phyloP scores from a whole-genome alignment of 2,113 vertebrate species.

The Brienomyrus brachyistius region DNA sequence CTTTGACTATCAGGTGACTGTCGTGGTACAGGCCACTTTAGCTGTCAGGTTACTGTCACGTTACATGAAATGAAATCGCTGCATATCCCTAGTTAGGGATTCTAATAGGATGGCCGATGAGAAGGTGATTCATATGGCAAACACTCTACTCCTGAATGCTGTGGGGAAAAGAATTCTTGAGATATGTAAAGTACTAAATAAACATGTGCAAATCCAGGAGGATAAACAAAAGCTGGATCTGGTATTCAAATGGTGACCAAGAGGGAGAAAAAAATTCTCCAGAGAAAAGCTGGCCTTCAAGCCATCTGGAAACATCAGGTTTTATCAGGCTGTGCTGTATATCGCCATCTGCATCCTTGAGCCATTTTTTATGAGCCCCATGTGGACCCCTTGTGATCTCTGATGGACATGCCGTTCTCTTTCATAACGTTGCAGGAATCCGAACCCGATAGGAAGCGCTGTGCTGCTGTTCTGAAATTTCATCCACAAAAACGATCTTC shows the following conservation, averaged over 20 bases:
- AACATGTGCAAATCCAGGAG: not conserved
- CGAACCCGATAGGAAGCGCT: not conserved
- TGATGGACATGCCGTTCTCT: not conserved
- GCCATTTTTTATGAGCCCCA: not conserved
- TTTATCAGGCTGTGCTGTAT: not conserved
- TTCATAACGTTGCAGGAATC: not conserved
- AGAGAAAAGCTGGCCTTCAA: not conserved
- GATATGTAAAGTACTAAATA: not conserved
- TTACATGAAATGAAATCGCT: not conserved
- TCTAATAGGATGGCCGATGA: not conserved
- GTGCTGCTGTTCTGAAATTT: not conserved
- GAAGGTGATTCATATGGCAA: slow-evolving; percentile 1
- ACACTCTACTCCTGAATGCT: not conserved
- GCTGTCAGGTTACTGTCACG: not conserved
- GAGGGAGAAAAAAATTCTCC: not conserved
- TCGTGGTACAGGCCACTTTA: not conserved
- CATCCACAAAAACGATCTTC: not conserved
- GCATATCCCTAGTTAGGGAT: not conserved
- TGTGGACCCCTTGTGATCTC: not conserved
- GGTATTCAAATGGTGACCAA: not conserved
- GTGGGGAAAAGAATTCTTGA: not conserved
- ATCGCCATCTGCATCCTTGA: not conserved
- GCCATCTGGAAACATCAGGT: not conserved
- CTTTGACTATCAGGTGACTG: not conserved
- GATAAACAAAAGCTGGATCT: slow-evolving; percentile 5